Evolutionary conservation across 2,888 invertebrate species (phyloP).

Genomic region (Geotrupes spiniger): DNA sequence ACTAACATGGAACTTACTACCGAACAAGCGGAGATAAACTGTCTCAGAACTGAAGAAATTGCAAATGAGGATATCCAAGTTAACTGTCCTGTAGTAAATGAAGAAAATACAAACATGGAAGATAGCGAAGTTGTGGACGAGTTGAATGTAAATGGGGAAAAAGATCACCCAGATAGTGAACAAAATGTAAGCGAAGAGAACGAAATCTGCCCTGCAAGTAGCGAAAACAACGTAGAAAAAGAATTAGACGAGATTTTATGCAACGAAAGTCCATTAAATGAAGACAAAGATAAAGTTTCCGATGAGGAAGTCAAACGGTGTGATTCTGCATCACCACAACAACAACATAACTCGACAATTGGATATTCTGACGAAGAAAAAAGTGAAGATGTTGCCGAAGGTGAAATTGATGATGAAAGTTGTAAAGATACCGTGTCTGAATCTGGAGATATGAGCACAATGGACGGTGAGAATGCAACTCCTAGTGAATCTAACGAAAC

Average conservation of each 20-base stretch:
- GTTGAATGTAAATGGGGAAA: conserved; percentile 8
- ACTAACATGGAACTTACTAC: too few species aligned
- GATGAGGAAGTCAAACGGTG: neutral
- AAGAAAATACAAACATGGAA: conserved; percentile 14
- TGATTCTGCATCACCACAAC: neutral
- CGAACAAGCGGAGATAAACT: too few species aligned
- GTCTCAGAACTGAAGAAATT: too few species aligned
- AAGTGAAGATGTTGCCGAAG: conserved; percentile 1
- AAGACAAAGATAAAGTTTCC: neutral
- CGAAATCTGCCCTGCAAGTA: conserved; percentile 16
- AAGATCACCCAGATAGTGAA: too few species aligned
- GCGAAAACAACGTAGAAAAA: conserved; percentile 10
- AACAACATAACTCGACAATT: neutral
- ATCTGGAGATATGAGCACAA: too few species aligned
- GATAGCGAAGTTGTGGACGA: conserved; percentile 15
- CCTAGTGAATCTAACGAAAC: too few species aligned
- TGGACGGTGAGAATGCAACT: too few species aligned
- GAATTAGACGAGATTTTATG: neutral
- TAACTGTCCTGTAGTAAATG: neutral
- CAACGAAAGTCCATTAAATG: neutral
- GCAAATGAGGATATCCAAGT: neutral
- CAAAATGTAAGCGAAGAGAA: too few species aligned
- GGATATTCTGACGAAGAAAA: neutral
- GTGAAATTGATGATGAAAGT: conserved; percentile 8
- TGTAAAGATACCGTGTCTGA: too few species aligned